Conservation (phyloP, 2,113 vertebrate genomes). For the Monopterus albus region DNA sequence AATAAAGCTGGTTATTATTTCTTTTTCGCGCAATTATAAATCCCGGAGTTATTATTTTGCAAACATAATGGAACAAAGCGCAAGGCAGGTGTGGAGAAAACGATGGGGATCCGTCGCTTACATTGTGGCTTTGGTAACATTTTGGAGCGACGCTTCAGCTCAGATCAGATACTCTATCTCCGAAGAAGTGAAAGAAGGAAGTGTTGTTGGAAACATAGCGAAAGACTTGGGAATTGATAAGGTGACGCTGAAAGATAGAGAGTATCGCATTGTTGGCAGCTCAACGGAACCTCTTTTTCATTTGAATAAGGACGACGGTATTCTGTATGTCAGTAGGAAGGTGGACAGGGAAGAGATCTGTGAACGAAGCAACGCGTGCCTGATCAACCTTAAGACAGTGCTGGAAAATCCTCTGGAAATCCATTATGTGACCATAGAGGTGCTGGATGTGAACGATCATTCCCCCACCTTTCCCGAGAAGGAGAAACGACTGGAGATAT, state of each 20-base stretch:
- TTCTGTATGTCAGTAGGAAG: slow-evolving; percentile 62
- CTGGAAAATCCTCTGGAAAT: slow-evolving; percentile 82
- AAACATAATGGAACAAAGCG: slow-evolving; percentile 45
- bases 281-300: slow-evolving; percentile 61
- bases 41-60: neutral
- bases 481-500: slow-evolving; percentile 49
- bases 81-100: slow-evolving; percentile 20
- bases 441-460: slow-evolving; percentile 80
- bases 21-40: neutral
- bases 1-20: neutral
- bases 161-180: slow-evolving; percentile 73
- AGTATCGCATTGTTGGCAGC: slow-evolving; percentile 70
- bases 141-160: slow-evolving; percentile 52
- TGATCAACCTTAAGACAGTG: slow-evolving; percentile 71
- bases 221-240: slow-evolving; percentile 72
- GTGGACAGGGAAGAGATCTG: slow-evolving; percentile 74
- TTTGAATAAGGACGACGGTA: slow-evolving; percentile 63
- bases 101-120: slow-evolving; percentile 22
- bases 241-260: slow-evolving; percentile 44
- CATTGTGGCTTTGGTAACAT: slow-evolving; percentile 26
- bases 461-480: slow-evolving; percentile 41
- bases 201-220: slow-evolving; percentile 70
- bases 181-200: slow-evolving; percentile 71
- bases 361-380: slow-evolving; percentile 59
- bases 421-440: slow-evolving; percentile 81